Percentiles rank a stretch among this genome's conserved stretches.
Evolutionary conservation across 2,113 vertebrate genomes (phyloP).

Genomic region (Nibea albiflora): DNA sequence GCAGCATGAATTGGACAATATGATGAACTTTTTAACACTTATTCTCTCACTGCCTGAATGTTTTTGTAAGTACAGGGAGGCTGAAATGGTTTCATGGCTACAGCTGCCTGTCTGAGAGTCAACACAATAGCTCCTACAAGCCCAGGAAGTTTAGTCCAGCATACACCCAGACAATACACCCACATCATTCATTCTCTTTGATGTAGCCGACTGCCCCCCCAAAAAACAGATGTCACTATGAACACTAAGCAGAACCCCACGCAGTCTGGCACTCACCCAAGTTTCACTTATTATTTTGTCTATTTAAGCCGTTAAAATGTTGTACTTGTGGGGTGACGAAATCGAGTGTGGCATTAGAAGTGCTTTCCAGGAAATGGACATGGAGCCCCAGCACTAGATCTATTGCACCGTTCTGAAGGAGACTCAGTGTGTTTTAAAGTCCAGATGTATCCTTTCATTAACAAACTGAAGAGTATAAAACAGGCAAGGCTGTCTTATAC

Average conservation of each 20-base stretch:
- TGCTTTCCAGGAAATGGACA: slow-evolving; percentile 69
- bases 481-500: slow-evolving; percentile 36
- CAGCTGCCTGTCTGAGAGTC: slow-evolving; percentile 35
- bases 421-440: slow-evolving; percentile 58
- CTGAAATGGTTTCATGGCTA: slow-evolving; percentile 41
- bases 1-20: slow-evolving; percentile 21
- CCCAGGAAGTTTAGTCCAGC: slow-evolving; percentile 60
- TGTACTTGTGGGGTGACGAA: slow-evolving; percentile 53
- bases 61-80: slow-evolving; percentile 14
- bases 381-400: slow-evolving; percentile 16
- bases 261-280: slow-evolving; percentile 55
- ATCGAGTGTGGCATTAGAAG: slow-evolving; percentile 71
- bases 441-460: slow-evolving; percentile 79
- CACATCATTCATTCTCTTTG: slow-evolving; percentile 65
- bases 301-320: slow-evolving; percentile 66
- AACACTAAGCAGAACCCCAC: slow-evolving; percentile 73
- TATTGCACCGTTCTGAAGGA: slow-evolving; percentile 37
- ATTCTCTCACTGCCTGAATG: slow-evolving; percentile 20
- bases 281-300: slow-evolving; percentile 70
- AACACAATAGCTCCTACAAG: slow-evolving; percentile 63
- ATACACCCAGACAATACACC: slow-evolving; percentile 69
- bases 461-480: slow-evolving; percentile 45
- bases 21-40: slow-evolving; percentile 17
- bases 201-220: slow-evolving; percentile 58
- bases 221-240: slow-evolving; percentile 72